These are phyloP conservation scores for Tokudaia muenninki DNA, from an alignment of 2,797 vertebrate genomes.

Conservation along the genomic window DNA sequence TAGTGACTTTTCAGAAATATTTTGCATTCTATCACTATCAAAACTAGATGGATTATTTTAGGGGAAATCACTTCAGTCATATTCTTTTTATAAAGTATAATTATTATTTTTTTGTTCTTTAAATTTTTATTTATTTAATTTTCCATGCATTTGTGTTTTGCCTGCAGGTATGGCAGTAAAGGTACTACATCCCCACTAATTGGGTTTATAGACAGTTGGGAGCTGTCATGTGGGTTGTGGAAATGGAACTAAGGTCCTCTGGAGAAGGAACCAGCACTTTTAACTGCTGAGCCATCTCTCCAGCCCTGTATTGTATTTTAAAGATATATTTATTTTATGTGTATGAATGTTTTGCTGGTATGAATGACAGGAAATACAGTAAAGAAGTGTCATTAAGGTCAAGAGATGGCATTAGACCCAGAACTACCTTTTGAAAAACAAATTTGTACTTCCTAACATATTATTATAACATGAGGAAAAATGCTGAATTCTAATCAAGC, in stretches of 20 bases:
- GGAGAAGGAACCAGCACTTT: too few relatives aligned
- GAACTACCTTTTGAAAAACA: neutral
- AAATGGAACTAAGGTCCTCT: too few relatives aligned
- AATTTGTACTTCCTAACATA: neutral
- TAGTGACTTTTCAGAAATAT: neutral
- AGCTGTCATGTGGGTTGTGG: too few relatives aligned
- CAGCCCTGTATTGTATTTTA: too few relatives aligned
- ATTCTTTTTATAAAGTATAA: neutral
- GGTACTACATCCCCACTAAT: too few relatives aligned
- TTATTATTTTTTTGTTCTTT: neutral
- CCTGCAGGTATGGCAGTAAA: neutral
- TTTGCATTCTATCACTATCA: neutral
- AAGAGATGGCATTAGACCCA: neutral
- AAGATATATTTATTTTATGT: too few relatives aligned
- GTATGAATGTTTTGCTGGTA: too few relatives aligned
- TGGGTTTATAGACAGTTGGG: neutral
- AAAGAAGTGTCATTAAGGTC: conserved; percentile 81
- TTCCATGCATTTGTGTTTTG: neutral
- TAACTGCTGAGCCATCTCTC: too few relatives aligned
- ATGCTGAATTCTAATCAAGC: neutral
- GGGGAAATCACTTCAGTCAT: neutral
- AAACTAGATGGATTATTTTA: neutral
- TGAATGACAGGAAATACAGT: too few relatives aligned
- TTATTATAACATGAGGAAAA: neutral
- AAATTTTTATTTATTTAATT: neutral